Evolutionary conservation across 2,113 vertebrate species (phyloP).

Genomic region (Petrocephalus microphthalmus): DNA sequence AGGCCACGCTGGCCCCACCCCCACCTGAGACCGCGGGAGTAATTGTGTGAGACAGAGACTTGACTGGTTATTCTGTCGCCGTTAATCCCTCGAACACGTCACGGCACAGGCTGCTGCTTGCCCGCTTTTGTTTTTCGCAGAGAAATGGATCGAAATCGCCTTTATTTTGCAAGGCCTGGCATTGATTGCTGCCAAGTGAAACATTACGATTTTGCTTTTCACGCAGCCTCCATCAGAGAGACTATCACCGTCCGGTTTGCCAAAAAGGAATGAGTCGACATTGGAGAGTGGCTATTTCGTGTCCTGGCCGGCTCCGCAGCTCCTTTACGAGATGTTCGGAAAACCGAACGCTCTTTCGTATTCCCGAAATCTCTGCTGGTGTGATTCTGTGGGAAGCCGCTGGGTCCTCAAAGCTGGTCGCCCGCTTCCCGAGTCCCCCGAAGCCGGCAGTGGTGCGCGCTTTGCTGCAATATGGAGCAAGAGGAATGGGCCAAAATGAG

Average conservation of each 20-base stretch:
- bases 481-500: background rate
- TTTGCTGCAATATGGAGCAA: background rate
- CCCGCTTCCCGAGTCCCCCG: background rate
- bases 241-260: conserved; percentile 18
- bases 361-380: background rate
- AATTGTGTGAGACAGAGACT: conserved; percentile 30
- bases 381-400: background rate
- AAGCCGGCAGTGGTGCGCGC: background rate
- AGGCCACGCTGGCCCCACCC: conserved; percentile 20
- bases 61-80: conserved; percentile 48
- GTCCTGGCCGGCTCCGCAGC: conserved; percentile 4
- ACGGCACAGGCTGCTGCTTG: conserved; percentile 31
- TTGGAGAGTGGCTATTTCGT: conserved; percentile 34
- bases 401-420: background rate
- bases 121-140: conserved; percentile 41
- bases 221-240: conserved; percentile 29
- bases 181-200: conserved; percentile 11
- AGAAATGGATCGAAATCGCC: conserved; percentile 24
- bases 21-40: conserved; percentile 28
- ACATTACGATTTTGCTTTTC: conserved; percentile 15
- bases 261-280: conserved; percentile 32
- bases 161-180: conserved; percentile 39
- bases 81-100: conserved; percentile 2
- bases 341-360: background rate
- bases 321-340: conserved; percentile 7